Base-by-base conservation (phyloP, 2,113 vertebrate species). In the Telmatochromis brichardi region DNA sequence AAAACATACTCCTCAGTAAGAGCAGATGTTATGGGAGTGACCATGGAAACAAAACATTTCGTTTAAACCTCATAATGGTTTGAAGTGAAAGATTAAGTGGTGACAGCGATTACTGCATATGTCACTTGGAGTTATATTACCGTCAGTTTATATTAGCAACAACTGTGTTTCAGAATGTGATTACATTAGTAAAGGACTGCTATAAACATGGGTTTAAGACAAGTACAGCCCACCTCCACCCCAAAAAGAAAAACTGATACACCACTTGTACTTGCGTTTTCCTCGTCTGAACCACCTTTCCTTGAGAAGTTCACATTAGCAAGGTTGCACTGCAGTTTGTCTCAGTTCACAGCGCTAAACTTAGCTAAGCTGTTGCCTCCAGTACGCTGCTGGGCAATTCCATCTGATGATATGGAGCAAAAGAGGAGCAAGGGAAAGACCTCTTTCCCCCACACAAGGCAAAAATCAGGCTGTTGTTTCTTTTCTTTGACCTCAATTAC, bases 401-500 rank as follows among this genome's bases (percentile, higher is more conserved):
- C 84, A 76, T 91, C 83, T 79, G 88, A 94, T 89, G 82, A 80
- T 87, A 82, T 91, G 87, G 28, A 80, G 88, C 81, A 37, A 84
- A 90, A 87, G 87, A 89, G 84, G 80, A 92, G 86, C 50, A 79
- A 87, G 79, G 81, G 71, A 90, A 89, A 87, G 63, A 85, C 88
- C 83, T 84, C 86, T 89, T 79, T 81, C 83, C 84, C 81, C 83
- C 87, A 40, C 90, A 84, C 79, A 83, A 89, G 86, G 86, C 47
- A 19, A 90, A 93, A 94, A 93, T 90, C 86, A 83, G 92, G 40
- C 92, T 89, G 90, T 95, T 94, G 92, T 94, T 95, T 93, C 86
- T 95, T 90, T 93, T 84, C 88, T 92, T 93, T 94, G 93, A 96
- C 96, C 95, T 95, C 95, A 95, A 96, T 96, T 96, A 94, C 94